These are phyloP conservation scores for Drosophila birchii DNA, from an alignment of 2,888 invertebrate genomes.

Conservation along the genomic window DNA sequence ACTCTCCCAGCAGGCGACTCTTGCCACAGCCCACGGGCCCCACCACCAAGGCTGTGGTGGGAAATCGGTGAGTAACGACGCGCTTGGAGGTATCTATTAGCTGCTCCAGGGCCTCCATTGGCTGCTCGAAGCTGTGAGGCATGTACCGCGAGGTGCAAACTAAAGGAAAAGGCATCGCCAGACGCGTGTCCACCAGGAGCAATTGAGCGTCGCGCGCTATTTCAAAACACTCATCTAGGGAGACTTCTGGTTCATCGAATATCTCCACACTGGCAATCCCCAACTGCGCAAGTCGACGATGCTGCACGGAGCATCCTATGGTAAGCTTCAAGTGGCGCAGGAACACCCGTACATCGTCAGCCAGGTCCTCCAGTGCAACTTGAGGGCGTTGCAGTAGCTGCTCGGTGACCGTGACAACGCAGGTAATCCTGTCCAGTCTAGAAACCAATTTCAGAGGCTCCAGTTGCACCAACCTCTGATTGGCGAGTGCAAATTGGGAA, in stretches of 20 bases:
- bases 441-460: constrained; percentile 17
- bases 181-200: constrained; percentile 68
- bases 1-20: constrained; percentile 85
- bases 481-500: constrained; percentile 11
- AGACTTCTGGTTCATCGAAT: constrained; percentile 28
- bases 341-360: constrained; percentile 47
- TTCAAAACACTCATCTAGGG: constrained; percentile 46
- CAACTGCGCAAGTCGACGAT: constrained; percentile 39
- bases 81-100: constrained; percentile 50
- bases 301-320: constrained; percentile 56
- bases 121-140: constrained; percentile 67
- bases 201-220: constrained; percentile 50
- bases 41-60: constrained; percentile 75
- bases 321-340: constrained; percentile 50
- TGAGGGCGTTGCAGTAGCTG: constrained; percentile 40
- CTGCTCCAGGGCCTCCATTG: constrained; percentile 68
- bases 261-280: constrained; percentile 73
- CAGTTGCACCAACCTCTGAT: constrained; percentile 41
- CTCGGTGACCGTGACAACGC: constrained; percentile 50
- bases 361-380: constrained; percentile 36
- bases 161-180: constrained; percentile 32
- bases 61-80: constrained; percentile 21
- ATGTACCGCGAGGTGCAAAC: constrained; percentile 19
- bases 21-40: constrained; percentile 88
- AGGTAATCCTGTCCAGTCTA: constrained; percentile 20